phyloP scores from a whole-genome alignment of 2,888 invertebrate genomes.

The Acholoe squamosa region DNA sequence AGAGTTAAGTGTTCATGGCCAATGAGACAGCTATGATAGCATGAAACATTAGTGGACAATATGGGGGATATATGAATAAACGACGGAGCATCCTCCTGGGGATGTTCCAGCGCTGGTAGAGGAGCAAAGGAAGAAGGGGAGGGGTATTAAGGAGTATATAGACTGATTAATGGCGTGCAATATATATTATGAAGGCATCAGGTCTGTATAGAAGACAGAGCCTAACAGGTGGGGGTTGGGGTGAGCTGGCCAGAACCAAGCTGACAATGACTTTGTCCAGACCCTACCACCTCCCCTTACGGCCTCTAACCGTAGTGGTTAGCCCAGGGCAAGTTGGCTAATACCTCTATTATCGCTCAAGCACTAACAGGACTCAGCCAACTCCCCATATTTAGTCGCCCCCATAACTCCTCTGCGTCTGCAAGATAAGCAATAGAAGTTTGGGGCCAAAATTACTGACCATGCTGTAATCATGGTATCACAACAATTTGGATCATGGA shows the following conservation, averaged over 20 bases:
- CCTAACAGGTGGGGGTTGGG: background rate
- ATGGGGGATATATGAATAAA: too few species aligned
- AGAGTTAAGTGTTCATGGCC: background rate
- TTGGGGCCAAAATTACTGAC: background rate
- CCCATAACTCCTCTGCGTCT: background rate
- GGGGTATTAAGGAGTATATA: too few species aligned
- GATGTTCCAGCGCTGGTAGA: too few species aligned
- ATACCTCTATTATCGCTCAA: slow-evolving; percentile 14
- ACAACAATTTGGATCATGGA: background rate
- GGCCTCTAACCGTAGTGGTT: background rate
- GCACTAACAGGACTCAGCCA: background rate
- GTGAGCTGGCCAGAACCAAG: background rate
- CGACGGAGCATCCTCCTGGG: too few species aligned
- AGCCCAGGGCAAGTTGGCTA: background rate
- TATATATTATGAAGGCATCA: background rate
- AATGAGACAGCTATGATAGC: background rate
- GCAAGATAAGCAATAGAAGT: background rate
- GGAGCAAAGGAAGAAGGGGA: too few species aligned
- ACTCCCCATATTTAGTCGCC: background rate
- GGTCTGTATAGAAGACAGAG: background rate
- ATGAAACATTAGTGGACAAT: background rate
- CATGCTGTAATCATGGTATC: background rate
- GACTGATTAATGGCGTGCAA: background rate
- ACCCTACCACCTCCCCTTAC: background rate
- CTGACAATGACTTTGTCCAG: slow-evolving; percentile 24